phyloP scores from a whole-genome alignment of 2,113 vertebrate genomes.

The Ellobius talpinus region DNA sequence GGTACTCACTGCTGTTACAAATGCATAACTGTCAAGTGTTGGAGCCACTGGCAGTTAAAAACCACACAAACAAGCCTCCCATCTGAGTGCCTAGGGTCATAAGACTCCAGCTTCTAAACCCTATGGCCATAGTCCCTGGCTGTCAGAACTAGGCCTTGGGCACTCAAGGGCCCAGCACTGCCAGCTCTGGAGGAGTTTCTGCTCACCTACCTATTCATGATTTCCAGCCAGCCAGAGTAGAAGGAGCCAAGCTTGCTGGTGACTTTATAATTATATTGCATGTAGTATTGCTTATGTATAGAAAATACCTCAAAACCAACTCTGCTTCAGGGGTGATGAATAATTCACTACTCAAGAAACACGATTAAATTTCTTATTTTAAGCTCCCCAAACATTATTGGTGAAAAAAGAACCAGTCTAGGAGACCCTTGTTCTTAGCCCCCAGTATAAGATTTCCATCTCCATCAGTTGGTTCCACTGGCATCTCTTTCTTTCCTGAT shows the following conservation, averaged over 20 bases:
- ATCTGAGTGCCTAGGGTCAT: not conserved
- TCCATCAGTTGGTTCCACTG: not conserved
- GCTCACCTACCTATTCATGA: not conserved
- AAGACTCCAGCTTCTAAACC: not conserved
- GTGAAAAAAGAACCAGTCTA: not conserved
- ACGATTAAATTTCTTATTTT: not conserved
- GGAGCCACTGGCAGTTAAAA: not conserved
- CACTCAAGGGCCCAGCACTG: not conserved
- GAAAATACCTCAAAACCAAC: not conserved
- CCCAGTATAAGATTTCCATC: no score
- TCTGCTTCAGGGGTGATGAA: not conserved
- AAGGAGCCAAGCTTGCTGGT: not conserved
- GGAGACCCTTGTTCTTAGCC: not conserved
- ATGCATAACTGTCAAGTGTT: not conserved
- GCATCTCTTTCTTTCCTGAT: not conserved
- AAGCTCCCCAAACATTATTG: not conserved
- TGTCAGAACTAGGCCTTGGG: not conserved
- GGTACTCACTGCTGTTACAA: not conserved
- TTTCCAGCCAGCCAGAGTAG: not conserved
- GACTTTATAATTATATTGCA: not conserved
- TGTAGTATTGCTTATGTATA: not conserved
- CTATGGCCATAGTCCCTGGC: not conserved
- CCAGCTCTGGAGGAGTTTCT: not conserved
- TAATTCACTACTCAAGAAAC: not conserved
- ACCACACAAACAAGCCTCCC: not conserved